Base-by-base conservation (phyloP, 2,113 vertebrate species). In the Solenodon paradoxus region DNA sequence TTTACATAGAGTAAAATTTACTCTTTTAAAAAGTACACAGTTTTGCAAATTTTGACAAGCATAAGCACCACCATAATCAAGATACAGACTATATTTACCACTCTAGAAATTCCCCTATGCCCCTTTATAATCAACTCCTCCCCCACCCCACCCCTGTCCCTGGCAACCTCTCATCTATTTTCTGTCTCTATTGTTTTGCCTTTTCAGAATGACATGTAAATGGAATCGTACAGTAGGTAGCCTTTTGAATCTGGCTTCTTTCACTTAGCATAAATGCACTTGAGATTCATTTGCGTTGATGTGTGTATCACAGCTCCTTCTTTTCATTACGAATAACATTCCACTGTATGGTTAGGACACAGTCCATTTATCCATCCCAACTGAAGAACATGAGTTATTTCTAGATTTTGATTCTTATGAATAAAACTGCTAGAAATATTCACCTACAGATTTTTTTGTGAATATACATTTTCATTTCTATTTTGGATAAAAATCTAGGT, bases 381-480 rank as follows among this genome's bases (percentile, higher is more conserved):
- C 2, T 75, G 59, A 89, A 66, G 30, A 64, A 30, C 71, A 53
- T 61, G 45, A 49, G 16, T 84, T 66, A 11, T 90, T 95, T 81
- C 55, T 38, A 81, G 81, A 68, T 55, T 96, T 86, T 92, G 53
- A 68, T 17, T 94, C 77, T 95, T 53, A 57, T 64, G 40, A 83
- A 93, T 79, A 82, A 91, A 92, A 45, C 45, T 38, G 47, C n/a
- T 79, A 20, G 64, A 57, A 51, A 68, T 30, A 83, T 49, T 55
- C 47, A 64, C n/a, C 42, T 13, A 53, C 22, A 83, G 30, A 49
- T 69, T 93, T 92, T 47, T 42, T 12, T 78, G 55, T 88, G 68
- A 90, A 87, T 38, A 78, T 78, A 78, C 47, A 35, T 86, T 81
- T 93, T 89, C 17, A 30, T 88, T 71, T 66, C 45, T n/a, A 63